Conservation (phyloP, 2,797 vertebrate species). For the Pelobates cultripes region DNA sequence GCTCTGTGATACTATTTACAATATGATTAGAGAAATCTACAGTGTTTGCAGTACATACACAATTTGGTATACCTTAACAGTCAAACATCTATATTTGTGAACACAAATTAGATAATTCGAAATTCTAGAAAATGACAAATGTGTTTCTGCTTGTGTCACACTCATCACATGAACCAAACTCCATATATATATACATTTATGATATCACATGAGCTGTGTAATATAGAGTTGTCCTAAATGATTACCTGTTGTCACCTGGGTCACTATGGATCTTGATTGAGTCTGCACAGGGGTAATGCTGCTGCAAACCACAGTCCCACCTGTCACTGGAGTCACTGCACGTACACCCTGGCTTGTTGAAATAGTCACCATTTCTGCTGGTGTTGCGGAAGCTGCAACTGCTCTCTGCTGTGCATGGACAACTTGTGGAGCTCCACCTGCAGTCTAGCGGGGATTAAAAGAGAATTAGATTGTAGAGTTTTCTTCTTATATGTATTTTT, state of each 20-base stretch:
- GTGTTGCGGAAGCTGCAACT: constrained; percentile 69
- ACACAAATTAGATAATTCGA: too few species aligned
- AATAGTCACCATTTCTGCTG: constrained; percentile 84
- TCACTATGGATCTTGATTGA: constrained; percentile 81
- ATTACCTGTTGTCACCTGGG: constrained; percentile 82
- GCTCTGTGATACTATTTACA: too few species aligned
- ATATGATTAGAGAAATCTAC: too few species aligned
- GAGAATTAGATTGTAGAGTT: background rate
- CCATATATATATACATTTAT: too few species aligned
- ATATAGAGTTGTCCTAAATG: background rate
- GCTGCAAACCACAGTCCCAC: constrained; percentile 83
- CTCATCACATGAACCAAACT: too few species aligned
- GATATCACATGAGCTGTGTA: background rate
- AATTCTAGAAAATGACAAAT: too few species aligned
- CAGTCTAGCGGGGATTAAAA: constrained; percentile 68
- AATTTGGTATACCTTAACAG: too few species aligned
- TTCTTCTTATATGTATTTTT: background rate
- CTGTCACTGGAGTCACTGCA: constrained; percentile 81
- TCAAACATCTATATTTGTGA: too few species aligned
- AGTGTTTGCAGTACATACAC: too few species aligned
- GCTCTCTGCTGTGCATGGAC: constrained; percentile 85
- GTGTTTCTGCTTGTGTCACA: too few species aligned
- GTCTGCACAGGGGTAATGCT: constrained; percentile 83
- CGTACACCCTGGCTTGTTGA: constrained; percentile 82
- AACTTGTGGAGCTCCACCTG: constrained; percentile 74